phyloP scores from a whole-genome alignment of 2,888 invertebrate genomes.

The Eulithis testata region DNA sequence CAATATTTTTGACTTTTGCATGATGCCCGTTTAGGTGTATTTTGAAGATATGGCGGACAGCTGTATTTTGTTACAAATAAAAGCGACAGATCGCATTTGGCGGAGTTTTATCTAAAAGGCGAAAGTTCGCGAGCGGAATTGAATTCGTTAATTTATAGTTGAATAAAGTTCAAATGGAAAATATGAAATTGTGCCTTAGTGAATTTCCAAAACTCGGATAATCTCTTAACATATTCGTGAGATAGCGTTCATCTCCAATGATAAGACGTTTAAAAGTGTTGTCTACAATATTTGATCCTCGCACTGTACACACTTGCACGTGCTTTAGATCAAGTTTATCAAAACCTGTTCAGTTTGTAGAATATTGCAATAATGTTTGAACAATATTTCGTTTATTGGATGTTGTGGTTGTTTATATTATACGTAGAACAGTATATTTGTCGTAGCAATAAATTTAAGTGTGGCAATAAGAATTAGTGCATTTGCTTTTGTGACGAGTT shows the following conservation, averaged over 20 bases:
- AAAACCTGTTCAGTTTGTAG: slow-evolving; percentile 65
- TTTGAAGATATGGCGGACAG: slow-evolving; percentile 26
- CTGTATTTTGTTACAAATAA: slow-evolving; percentile 7
- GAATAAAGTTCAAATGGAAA: slow-evolving; percentile 81
- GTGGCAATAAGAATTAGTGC: slow-evolving; percentile 81
- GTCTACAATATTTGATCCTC: slow-evolving; percentile 52
- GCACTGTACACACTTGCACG: slow-evolving; percentile 73
- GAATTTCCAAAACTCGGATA: slow-evolving; percentile 65
- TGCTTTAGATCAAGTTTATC: slow-evolving; percentile 27
- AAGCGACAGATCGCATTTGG: neutral
- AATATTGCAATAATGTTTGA: slow-evolving; percentile 76
- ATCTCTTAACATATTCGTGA: slow-evolving; percentile 52
- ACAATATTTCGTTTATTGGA: slow-evolving; percentile 76
- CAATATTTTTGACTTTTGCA: slow-evolving; percentile 49
- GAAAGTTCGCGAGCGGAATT: slow-evolving; percentile 55
- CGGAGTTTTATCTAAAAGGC: neutral
- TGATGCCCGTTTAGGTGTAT: slow-evolving; percentile 44
- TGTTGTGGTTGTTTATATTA: slow-evolving; percentile 77
- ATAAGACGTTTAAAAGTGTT: slow-evolving; percentile 49
- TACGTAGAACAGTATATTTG: slow-evolving; percentile 73
- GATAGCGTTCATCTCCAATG: slow-evolving; percentile 46
- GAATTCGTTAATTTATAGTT: slow-evolving; percentile 73
- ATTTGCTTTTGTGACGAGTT: slow-evolving; percentile 77
- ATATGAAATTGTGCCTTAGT: slow-evolving; percentile 83
- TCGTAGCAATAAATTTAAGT: slow-evolving; percentile 82